Conservation (phyloP, 2,888 invertebrate species). For the Agrochola litura region DNA sequence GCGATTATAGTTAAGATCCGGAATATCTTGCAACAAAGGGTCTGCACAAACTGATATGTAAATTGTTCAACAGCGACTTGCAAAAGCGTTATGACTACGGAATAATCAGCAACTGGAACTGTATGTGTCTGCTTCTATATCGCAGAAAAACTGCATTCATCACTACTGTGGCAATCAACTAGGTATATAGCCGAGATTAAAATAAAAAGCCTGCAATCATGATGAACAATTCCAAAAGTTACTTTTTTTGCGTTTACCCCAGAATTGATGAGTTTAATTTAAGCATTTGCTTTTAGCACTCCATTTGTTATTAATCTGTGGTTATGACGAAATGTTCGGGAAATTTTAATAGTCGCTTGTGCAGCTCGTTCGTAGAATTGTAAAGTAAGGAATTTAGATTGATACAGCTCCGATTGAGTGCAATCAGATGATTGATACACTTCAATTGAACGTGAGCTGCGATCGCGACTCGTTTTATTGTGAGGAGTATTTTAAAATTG, state of each 20-base stretch:
- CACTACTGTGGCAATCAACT: neutral
- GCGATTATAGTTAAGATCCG: slow-evolving; percentile 58
- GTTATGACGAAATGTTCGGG: slow-evolving; percentile 39
- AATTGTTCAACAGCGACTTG: slow-evolving; percentile 66
- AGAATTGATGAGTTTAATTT: neutral
- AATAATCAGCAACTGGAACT: slow-evolving; percentile 18
- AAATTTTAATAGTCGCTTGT: slow-evolving; percentile 41
- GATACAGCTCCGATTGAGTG: slow-evolving; percentile 55
- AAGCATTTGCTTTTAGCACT: slow-evolving; percentile 2
- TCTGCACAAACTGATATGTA: slow-evolving; percentile 69
- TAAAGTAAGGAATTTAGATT: slow-evolving; percentile 61
- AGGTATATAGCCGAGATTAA: neutral
- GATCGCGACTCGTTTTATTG: slow-evolving; percentile 23
- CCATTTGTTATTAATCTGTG: slow-evolving; percentile 15
- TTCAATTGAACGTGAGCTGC: slow-evolving; percentile 40
- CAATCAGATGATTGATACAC: slow-evolving; percentile 62
- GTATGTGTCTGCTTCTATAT: neutral
- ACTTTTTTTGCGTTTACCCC: neutral
- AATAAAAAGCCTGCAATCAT: neutral
- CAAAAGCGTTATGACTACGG: slow-evolving; percentile 53
- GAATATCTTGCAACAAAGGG: slow-evolving; percentile 62
- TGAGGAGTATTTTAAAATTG: slow-evolving; percentile 47
- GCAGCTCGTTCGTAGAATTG: slow-evolving; percentile 43
- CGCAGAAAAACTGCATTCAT: neutral
- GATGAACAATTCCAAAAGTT: neutral